Conservation (phyloP, 2,113 vertebrate species). For the Onychostruthus taczanowskii region DNA sequence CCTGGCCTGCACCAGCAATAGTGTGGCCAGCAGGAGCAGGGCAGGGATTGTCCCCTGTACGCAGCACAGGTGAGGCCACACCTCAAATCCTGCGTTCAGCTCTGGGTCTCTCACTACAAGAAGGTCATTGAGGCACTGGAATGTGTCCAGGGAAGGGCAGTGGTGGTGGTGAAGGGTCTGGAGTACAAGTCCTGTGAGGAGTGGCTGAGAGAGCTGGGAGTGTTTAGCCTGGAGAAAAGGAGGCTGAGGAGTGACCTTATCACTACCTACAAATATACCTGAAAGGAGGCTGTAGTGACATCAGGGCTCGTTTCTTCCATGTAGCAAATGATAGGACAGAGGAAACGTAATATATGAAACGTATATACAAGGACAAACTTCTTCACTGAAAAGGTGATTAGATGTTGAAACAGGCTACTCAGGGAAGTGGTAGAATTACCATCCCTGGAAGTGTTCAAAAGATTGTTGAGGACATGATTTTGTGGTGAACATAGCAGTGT, state of each 20-base stretch:
- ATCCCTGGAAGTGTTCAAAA: not conserved
- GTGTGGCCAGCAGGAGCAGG: not conserved
- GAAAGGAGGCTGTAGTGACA: not conserved
- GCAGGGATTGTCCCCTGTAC: not conserved
- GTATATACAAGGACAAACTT: not conserved
- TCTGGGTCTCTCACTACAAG: rapidly evolving
- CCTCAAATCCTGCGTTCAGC: rapidly evolving
- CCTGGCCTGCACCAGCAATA: not conserved
- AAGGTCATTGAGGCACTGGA: not conserved
- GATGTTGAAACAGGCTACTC: not conserved
- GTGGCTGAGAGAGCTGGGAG: not conserved
- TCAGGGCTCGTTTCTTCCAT: not conserved
- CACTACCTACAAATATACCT: not conserved
- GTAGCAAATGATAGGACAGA: not conserved
- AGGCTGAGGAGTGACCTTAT: not conserved
- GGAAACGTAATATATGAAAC: not conserved
- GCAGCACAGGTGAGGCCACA: rapidly evolving
- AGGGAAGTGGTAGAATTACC: not conserved
- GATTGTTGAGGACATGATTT: not conserved
- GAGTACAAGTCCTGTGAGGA: not conserved
- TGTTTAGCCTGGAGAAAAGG: not conserved
- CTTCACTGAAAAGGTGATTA: not conserved
- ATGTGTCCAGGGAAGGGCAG: rapidly evolving
- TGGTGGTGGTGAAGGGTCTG: rapidly evolving
- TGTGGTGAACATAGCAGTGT: not conserved